Conservation (phyloP, 2,888 invertebrate genomes). For the Lordiphosa andalusiaca region DNA sequence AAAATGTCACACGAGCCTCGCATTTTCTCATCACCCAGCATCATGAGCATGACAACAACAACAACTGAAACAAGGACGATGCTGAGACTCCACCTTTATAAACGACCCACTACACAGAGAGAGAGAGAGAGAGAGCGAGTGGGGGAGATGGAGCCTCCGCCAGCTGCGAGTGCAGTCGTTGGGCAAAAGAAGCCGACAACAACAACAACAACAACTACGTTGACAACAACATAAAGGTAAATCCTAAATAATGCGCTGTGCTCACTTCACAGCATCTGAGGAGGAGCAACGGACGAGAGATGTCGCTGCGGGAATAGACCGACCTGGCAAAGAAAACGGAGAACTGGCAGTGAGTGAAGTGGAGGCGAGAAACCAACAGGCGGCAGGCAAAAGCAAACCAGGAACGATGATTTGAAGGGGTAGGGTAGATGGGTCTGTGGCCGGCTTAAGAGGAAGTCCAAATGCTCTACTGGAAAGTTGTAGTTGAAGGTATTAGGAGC, state of each 20-base stretch:
- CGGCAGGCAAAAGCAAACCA: neutral
- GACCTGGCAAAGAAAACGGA: slow-evolving; percentile 5
- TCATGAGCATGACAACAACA: slow-evolving; percentile 35
- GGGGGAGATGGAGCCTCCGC: slow-evolving; percentile 4
- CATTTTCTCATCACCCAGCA: slow-evolving; percentile 76
- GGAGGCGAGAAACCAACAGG: neutral
- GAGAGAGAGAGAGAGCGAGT: slow-evolving; percentile 1
- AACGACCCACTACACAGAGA: slow-evolving; percentile 37
- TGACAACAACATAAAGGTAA: slow-evolving; percentile 75
- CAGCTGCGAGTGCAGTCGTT: slow-evolving; percentile 46
- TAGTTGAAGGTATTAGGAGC: too few relatives aligned
- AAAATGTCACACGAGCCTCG: slow-evolving; percentile 78
- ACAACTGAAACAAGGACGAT: slow-evolving; percentile 7
- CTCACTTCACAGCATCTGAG: slow-evolving; percentile 58
- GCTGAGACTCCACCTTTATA: slow-evolving; percentile 42
- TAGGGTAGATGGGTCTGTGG: neutral
- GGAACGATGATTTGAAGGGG: too few relatives aligned
- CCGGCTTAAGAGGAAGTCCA: neutral
- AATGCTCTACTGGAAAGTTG: slow-evolving; percentile 4
- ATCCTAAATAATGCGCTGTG: slow-evolving; percentile 74
- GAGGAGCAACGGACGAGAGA: slow-evolving; percentile 27
- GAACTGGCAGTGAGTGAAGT: neutral
- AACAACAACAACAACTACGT: slow-evolving; percentile 41
- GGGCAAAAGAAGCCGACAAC: slow-evolving; percentile 41
- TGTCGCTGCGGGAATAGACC: slow-evolving; percentile 46